These are phyloP conservation scores for Diceros bicornis DNA, from an alignment of 2,797 vertebrate species.

Conservation along the genomic window DNA sequence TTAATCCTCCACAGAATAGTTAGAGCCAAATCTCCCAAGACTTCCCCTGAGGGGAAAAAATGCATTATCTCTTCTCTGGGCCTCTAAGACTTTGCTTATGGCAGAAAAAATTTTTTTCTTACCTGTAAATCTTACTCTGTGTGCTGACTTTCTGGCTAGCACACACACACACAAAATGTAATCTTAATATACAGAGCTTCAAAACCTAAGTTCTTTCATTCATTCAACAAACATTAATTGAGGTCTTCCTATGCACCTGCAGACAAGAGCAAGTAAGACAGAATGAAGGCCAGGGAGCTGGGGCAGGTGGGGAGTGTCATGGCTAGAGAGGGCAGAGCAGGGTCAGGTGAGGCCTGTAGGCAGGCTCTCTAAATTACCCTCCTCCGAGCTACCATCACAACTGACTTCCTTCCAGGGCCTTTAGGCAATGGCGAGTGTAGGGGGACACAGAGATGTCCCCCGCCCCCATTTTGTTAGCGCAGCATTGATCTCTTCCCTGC, in stretches of 20 bases:
- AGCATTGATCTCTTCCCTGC: neutral
- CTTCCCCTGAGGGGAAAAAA: neutral
- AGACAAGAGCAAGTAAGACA: neutral
- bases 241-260: neutral
- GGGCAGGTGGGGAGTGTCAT: neutral
- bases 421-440: neutral
- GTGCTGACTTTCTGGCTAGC: neutral
- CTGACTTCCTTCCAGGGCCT: neutral
- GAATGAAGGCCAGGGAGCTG: neutral
- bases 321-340: neutral
- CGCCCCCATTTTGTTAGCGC: neutral
- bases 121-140: neutral
- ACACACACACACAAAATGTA: neutral
- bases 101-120: neutral
- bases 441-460: neutral
- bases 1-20: neutral
- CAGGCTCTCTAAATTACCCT: neutral
- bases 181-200: neutral
- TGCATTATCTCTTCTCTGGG: neutral
- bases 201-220: constrained; percentile 21
- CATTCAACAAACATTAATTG: constrained; percentile 22
- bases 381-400: neutral
- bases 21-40: constrained; percentile 50
- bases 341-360: neutral
- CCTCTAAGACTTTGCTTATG: constrained; percentile 33